These are phyloP conservation scores for Euplagia quadripunctaria DNA, from an alignment of 2,888 invertebrate species.

Conservation along the genomic window DNA sequence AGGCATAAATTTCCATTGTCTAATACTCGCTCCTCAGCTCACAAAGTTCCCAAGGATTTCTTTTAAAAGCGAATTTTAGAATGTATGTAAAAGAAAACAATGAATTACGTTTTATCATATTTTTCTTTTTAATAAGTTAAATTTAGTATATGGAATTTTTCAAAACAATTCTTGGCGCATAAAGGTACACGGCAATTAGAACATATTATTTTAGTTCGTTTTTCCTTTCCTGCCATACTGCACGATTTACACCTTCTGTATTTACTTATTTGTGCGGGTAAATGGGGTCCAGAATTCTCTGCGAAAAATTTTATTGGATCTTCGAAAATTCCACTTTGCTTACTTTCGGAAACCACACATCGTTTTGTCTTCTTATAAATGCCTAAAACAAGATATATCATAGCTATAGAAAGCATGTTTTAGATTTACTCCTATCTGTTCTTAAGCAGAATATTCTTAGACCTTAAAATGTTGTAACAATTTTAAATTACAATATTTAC, in stretches of 20 bases:
- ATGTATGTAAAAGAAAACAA: no score
- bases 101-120: no score
- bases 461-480: no score
- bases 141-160: neutral
- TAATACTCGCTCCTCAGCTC: no score
- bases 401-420: neutral
- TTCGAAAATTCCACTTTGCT: neutral
- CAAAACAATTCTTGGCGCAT: slow-evolving; percentile 6
- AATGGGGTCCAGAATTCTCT: slow-evolving; percentile 2
- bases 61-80: no score
- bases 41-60: no score
- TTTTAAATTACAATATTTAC: no score
- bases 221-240: slow-evolving; percentile 18
- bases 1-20: no score
- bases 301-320: neutral
- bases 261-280: slow-evolving; percentile 24
- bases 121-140: no score
- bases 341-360: neutral
- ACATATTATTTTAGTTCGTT: slow-evolving; percentile 13
- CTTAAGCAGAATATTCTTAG: no score
- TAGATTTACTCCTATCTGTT: no score
- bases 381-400: neutral
- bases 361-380: neutral
- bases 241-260: slow-evolving; percentile 29
- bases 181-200: slow-evolving; percentile 7